phyloP scores from a whole-genome alignment of 1,140 invertebrate genomes.

The Hypothenemus hampei region DNA sequence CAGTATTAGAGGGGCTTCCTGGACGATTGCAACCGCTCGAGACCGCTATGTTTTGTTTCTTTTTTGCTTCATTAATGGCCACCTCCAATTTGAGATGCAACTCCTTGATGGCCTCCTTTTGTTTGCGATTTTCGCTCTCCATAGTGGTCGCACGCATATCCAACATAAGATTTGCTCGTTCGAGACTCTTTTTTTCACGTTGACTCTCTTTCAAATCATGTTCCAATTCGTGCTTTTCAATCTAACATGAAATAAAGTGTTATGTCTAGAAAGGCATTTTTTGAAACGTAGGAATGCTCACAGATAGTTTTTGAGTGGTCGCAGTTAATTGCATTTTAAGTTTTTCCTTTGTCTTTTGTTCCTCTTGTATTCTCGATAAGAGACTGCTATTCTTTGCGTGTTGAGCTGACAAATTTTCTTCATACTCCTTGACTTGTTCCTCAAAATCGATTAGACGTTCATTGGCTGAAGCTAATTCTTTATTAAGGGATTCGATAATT shows the following conservation, averaged over 20 bases:
- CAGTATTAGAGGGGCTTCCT: slow-evolving; percentile 32
- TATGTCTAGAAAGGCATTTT: background rate
- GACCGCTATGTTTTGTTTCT: slow-evolving; percentile 36
- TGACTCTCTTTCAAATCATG: slow-evolving; percentile 12
- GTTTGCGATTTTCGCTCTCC: slow-evolving; percentile 34
- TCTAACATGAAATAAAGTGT: slow-evolving; percentile 5
- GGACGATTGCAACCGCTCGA: slow-evolving; percentile 21
- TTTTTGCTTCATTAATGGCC: slow-evolving; percentile 29
- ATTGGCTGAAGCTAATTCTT: slow-evolving; percentile 30
- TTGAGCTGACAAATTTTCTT: slow-evolving; percentile 20
- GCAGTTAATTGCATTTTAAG: slow-evolving; percentile 21
- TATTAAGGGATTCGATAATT: slow-evolving; percentile 37
- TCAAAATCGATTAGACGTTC: slow-evolving; percentile 21
- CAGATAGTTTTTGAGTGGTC: slow-evolving; percentile 9
- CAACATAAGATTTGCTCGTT: slow-evolving; percentile 27
- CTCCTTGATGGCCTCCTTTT: slow-evolving; percentile 30
- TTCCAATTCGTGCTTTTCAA: slow-evolving; percentile 23
- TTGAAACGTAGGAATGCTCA: background rate
- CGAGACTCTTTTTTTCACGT: slow-evolving; percentile 14
- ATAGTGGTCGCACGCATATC: slow-evolving; percentile 32
- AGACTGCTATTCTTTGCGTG: slow-evolving; percentile 14
- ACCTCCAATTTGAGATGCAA: slow-evolving; percentile 33
- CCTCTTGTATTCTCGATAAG: slow-evolving; percentile 15
- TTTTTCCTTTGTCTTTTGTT: slow-evolving; percentile 39
- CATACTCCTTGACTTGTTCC: slow-evolving; percentile 26